These are phyloP conservation scores for Cheilosia urbana DNA, from an alignment of 2,888 invertebrate genomes.

Conservation along the genomic window DNA sequence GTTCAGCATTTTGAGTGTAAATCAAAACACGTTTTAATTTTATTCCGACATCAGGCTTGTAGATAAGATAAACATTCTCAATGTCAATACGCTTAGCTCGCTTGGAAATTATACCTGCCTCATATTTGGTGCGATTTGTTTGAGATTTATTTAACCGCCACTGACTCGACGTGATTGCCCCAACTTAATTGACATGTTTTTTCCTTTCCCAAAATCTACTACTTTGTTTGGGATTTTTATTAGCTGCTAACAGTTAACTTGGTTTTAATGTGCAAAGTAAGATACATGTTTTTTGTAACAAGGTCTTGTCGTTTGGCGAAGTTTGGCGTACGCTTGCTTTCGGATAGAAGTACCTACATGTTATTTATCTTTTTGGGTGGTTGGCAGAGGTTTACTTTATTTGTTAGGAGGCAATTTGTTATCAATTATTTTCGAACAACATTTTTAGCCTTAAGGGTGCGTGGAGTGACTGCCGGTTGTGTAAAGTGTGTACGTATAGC, in stretches of 20 bases:
- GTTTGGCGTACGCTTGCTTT: not conserved
- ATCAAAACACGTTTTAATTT: conserved; percentile 27
- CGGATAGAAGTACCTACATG: too few species aligned
- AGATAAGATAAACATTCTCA: conserved; percentile 21
- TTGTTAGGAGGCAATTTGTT: conserved; percentile 31
- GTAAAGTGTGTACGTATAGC: not conserved
- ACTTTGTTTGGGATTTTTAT: conserved; percentile 5
- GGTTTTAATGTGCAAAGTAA: conserved; percentile 21
- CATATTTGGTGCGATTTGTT: conserved; percentile 45
- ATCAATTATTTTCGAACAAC: conserved; percentile 49
- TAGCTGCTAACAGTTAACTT: conserved; percentile 19
- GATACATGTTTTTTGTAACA: not conserved
- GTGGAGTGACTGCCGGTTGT: conserved; percentile 19
- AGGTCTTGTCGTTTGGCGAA: conserved; percentile 14
- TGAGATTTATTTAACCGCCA: conserved; percentile 43
- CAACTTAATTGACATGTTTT: conserved; percentile 42
- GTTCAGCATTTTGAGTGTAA: conserved; percentile 8
- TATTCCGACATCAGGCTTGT: not conserved
- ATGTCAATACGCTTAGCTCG: conserved; percentile 10
- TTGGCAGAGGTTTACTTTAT: not conserved
- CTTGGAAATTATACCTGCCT: conserved; percentile 45
- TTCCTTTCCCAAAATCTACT: not conserved
- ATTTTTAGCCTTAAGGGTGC: conserved; percentile 25
- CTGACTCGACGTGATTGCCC: conserved; percentile 21
- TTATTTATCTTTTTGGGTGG: not conserved